A percentile compares a stretch with the other conserved stretches of the same genome.
These are phyloP conservation scores for Thalassaphorura encarpata DNA, from an alignment of 1,140 invertebrate genomes.

Conservation along the genomic window DNA sequence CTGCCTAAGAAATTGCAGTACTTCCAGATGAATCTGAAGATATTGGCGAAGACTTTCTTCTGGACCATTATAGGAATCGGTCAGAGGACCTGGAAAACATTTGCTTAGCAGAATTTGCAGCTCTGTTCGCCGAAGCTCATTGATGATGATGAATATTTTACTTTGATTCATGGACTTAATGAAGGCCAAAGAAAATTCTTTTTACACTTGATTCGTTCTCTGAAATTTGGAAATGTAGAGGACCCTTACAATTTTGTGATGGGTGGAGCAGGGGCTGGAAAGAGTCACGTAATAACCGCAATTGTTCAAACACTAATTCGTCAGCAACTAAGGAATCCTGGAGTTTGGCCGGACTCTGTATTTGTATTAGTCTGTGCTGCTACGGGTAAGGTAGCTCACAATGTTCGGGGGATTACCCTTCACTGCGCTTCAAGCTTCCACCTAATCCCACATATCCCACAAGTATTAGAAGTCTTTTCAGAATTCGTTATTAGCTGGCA, in stretches of 20 bases:
- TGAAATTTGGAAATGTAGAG: not conserved
- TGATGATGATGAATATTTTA: not conserved
- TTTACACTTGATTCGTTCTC: not conserved
- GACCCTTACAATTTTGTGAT: not conserved
- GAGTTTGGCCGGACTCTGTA: not conserved
- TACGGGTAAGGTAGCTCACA: constrained; percentile 37
- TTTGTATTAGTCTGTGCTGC: constrained; percentile 34
- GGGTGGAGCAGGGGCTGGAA: constrained; percentile 17
- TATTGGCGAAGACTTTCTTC: not conserved
- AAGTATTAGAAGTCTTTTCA: too few species aligned
- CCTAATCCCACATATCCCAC: too few species aligned
- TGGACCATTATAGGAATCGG: not conserved
- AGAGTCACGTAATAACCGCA: constrained; percentile 9
- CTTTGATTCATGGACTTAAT: constrained; percentile 1
- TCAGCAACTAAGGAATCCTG: not conserved
- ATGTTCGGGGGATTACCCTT: constrained; percentile 35
- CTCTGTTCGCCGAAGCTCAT: not conserved
- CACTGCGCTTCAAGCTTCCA: constrained; percentile 36
- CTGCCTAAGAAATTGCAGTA: not conserved
- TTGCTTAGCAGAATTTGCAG: constrained; percentile 1
- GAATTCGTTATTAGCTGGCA: too few species aligned
- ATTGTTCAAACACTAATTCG: not conserved
- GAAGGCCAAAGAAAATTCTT: not conserved
- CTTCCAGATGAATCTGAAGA: not conserved
- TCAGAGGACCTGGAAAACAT: not conserved